phyloP scores from a whole-genome alignment of 2,113 vertebrate species.

The Mugil cephalus region DNA sequence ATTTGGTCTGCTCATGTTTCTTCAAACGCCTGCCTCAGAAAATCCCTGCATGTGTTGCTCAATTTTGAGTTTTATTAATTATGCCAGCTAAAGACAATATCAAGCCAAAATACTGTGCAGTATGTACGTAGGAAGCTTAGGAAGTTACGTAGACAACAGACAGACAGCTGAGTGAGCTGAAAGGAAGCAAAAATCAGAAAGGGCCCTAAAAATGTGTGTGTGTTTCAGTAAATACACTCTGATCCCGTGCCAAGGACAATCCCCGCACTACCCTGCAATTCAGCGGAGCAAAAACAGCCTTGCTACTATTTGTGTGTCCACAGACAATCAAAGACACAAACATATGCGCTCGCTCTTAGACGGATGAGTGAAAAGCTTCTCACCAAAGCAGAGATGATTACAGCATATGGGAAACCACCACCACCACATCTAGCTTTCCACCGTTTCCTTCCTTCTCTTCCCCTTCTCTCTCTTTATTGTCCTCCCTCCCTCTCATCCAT shows the following conservation, averaged over 20 bases:
- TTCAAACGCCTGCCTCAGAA: neutral
- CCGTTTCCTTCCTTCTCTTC: constrained; percentile 33
- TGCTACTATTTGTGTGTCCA: constrained; percentile 25
- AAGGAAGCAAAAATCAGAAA: constrained; percentile 36
- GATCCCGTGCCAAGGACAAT: constrained; percentile 51
- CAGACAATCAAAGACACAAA: constrained; percentile 37
- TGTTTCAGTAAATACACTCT: constrained; percentile 46
- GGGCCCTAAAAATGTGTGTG: neutral
- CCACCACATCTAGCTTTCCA: constrained; percentile 49
- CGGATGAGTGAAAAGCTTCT: constrained; percentile 53
- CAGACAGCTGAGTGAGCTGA: constrained; percentile 31
- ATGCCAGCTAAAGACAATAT: neutral
- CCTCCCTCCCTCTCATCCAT: constrained; percentile 3
- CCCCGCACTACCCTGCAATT: constrained; percentile 57
- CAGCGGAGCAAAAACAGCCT: constrained; percentile 39
- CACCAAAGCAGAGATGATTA: constrained; percentile 68
- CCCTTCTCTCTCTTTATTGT: constrained; percentile 9
- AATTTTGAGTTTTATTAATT: neutral
- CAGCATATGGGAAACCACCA: constrained; percentile 52
- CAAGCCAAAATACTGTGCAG: neutral
- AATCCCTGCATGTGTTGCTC: neutral
- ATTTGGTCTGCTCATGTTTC: neutral
- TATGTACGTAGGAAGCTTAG: neutral
- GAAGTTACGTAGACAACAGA: neutral
- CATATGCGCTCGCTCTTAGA: constrained; percentile 16